Evolutionary conservation across 2,797 vertebrate genomes (phyloP).

Genomic region (Falco novaeseelandiae): DNA sequence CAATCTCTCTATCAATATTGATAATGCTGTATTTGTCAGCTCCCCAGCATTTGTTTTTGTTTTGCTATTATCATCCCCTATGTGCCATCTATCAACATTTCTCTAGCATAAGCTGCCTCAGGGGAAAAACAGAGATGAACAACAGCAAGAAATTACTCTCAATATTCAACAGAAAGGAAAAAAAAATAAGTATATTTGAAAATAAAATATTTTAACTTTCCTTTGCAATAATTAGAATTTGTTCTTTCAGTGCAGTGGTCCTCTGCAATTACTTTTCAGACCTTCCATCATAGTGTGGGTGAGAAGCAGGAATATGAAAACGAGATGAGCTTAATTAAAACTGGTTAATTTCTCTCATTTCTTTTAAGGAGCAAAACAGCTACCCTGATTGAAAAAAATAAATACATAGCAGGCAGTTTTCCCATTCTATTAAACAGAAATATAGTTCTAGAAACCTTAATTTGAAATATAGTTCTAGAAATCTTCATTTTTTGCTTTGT

Average conservation of each 20-base stretch:
- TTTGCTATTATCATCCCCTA: not conserved
- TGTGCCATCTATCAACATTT: not conserved
- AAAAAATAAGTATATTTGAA: not conserved
- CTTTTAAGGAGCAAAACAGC: not conserved
- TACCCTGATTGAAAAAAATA: not conserved
- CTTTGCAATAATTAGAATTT: constrained; percentile 3
- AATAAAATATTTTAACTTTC: not conserved
- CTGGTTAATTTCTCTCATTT: not conserved
- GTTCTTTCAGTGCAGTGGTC: not conserved
- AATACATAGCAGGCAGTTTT: not conserved
- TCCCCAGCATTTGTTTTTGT: not conserved
- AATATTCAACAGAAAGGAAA: not conserved
- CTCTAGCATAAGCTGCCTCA: not conserved
- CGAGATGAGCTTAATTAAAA: constrained; percentile 53
- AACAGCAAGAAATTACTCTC: not conserved
- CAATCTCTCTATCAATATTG: not conserved
- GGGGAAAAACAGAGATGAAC: not conserved
- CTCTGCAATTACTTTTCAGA: not conserved
- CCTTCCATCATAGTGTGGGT: constrained; percentile 12
- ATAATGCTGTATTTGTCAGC: not conserved
- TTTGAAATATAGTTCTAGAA: not conserved
- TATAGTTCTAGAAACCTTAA: not conserved
- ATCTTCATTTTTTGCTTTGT: not conserved
- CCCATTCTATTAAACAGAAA: not conserved
- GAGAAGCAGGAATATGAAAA: constrained; percentile 47